A percentile compares a stretch with the other conserved stretches of the same genome.
Evolutionary conservation across 2,797 vertebrate genomes (phyloP).

Genomic region (Coregonus suidteri): DNA sequence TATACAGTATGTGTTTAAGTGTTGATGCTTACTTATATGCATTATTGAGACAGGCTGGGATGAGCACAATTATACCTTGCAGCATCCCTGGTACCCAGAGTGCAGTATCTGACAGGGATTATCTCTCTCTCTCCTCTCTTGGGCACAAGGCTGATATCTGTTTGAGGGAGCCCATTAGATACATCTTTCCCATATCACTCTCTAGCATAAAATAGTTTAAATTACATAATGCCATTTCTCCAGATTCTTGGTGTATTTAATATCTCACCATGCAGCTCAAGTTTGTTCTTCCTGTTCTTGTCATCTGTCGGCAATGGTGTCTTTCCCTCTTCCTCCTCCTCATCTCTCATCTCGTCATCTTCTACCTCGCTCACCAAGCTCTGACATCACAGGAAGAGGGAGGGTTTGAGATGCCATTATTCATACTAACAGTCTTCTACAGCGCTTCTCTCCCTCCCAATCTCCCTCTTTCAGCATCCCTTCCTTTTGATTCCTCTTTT

Average conservation of each 20-base stretch:
- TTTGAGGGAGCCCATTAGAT: constrained; percentile 16
- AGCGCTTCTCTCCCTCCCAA: not conserved
- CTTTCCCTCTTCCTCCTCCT: constrained; percentile 83
- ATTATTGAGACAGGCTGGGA: not conserved
- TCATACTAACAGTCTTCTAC: not conserved
- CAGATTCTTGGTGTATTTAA: not conserved
- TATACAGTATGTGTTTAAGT: not conserved
- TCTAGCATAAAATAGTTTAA: not conserved
- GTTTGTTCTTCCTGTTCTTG: constrained; percentile 71
- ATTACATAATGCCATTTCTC: not conserved
- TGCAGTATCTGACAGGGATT: constrained; percentile 87
- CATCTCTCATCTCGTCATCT: constrained; percentile 84
- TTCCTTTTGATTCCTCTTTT: not conserved
- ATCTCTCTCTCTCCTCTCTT: constrained; percentile 76
- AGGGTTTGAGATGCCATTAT: not conserved
- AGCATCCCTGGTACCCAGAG: constrained; percentile 86
- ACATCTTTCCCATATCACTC: not conserved
- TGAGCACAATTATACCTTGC: constrained; percentile 79
- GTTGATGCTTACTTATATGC: not conserved
- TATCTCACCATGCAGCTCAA: constrained; percentile 74
- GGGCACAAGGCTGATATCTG: constrained; percentile 71
- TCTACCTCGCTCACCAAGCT: constrained; percentile 91
- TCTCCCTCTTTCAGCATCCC: constrained; percentile 14
- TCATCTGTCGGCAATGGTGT: constrained; percentile 63
- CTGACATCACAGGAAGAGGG: constrained; percentile 59